These are phyloP conservation scores for Synergus umbraculus DNA, from an alignment of 2,888 invertebrate species.

Conservation along the genomic window DNA sequence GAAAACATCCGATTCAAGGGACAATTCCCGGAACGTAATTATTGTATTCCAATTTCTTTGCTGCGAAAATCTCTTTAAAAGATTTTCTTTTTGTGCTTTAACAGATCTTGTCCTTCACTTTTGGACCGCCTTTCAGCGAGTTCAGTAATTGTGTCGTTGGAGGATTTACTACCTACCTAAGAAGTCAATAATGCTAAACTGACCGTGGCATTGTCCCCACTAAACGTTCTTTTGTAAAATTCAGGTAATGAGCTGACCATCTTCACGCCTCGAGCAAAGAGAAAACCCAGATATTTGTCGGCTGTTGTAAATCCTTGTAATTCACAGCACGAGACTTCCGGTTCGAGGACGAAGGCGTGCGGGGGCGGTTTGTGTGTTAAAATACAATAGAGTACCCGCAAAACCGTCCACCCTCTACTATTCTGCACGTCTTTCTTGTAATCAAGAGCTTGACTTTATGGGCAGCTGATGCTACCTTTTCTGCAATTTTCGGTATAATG, in stretches of 20 bases:
- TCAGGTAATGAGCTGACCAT: conserved; percentile 15
- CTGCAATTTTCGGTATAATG: conserved; percentile 10
- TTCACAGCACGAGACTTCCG: conserved; percentile 73
- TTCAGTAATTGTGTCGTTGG: background rate
- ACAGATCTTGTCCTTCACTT: background rate
- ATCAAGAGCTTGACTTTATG: conserved; percentile 28
- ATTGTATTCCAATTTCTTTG: background rate
- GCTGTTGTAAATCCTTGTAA: conserved; percentile 55
- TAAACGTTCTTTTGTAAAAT: conserved; percentile 25
- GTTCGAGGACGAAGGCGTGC: conserved; percentile 60
- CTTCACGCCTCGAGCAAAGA: conserved; percentile 3
- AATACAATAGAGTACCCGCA: conserved; percentile 42
- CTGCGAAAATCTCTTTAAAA: background rate
- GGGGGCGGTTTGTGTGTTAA: conserved; percentile 73
- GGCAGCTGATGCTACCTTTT: conserved; percentile 28
- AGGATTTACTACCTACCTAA: conserved; percentile 12
- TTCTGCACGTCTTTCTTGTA: conserved; percentile 5
- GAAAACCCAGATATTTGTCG: conserved; percentile 45
- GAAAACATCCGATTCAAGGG: background rate
- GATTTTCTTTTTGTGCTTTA: conserved; percentile 2
- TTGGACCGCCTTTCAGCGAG: background rate
- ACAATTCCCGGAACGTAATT: background rate
- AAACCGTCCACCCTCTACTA: conserved; percentile 9
- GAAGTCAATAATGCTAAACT: conserved; percentile 21
- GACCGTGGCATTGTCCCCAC: background rate